Base-by-base conservation (phyloP, 35 echinoderm and acorn worm genomes). In the Chiridota heheva region DNA sequence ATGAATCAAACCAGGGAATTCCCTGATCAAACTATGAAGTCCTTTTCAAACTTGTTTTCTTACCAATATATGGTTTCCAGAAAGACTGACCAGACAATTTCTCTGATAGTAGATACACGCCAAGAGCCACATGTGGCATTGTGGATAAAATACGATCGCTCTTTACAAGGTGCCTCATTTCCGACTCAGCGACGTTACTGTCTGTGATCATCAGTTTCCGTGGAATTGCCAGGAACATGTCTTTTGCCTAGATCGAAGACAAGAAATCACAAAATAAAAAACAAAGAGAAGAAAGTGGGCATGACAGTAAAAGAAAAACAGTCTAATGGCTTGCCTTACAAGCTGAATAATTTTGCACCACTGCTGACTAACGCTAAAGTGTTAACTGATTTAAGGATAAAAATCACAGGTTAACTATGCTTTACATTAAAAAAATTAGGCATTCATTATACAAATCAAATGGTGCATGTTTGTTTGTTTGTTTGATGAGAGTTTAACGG, bases 41-140 rank as follows among this genome's bases (percentile, higher is more conserved):
- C n/a, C n/a, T n/a, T n/a, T n/a, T n/a, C n/a, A n/a, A n/a, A n/a
- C 61, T 27, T 75, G 27, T 17, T 75, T 18, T 22, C 58, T 86
- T 42, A 98, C 95, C 70, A 25, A 98, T 84, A 40, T 98, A 98
- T 20, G 95, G 89, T 58, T 88, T 71, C 89, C 88, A 98, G 84
- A 91, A 91, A 7, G 95, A 98, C 13, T 98, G 7, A 27, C 46
- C 60, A 27, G 63, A 74, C 16, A 75, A 51, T 34, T 85, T 84
- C 60, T 92, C 95, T 12, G 57, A 43, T n/a, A 91, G 44, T 13
- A 98, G 29, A 77, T 84, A 91, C 26, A 91, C 36, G 24, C 89
- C 84, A 7, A 91, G 80, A 5, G 80, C 63, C 4, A 92, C 89
- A 78, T 97, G 86, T 57, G 94, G 78, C 94, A 97, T 97, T 18